phyloP scores from a whole-genome alignment of 2,888 invertebrate genomes.

The Macropis europaea region DNA sequence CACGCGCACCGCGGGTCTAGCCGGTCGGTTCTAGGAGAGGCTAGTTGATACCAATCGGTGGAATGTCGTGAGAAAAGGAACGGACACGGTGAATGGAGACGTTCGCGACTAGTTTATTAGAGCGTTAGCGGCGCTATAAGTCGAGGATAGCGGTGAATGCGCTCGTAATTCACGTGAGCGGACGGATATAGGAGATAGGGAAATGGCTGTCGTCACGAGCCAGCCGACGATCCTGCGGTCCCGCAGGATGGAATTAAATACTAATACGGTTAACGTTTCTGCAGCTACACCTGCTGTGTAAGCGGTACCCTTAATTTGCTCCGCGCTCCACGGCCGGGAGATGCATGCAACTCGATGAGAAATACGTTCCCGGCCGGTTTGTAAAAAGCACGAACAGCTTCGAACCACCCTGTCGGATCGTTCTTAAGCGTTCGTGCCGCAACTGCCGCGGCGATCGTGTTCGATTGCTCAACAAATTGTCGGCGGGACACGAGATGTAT shows the following conservation, averaged over 20 bases:
- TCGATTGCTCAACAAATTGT: conserved; percentile 73
- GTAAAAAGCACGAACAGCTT: neutral
- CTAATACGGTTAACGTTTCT: neutral
- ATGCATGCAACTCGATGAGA: neutral
- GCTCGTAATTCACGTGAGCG: conserved; percentile 10
- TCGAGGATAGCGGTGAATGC: neutral
- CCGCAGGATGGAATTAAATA: conserved; percentile 1
- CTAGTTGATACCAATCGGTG: conserved; percentile 44
- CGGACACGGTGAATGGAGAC: conserved; percentile 42
- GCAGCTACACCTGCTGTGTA: conserved; percentile 1
- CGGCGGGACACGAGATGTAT: conserved; percentile 62
- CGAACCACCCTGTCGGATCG: neutral
- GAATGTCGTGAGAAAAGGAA: conserved; percentile 44
- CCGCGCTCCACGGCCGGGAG: neutral
- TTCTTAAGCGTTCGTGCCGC: conserved; percentile 4
- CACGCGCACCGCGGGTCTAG: conserved; percentile 28
- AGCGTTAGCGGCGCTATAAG: conserved; percentile 7
- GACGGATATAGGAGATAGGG: conserved; percentile 10
- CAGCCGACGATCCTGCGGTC: neutral
- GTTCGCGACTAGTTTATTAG: conserved; percentile 42
- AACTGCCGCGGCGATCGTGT: conserved; percentile 56
- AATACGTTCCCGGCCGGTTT: neutral
- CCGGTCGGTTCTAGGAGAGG: conserved; percentile 19
- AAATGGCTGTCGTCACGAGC: conserved; percentile 4
- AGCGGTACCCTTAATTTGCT: neutral